A percentile compares a stretch with the other conserved stretches of the same genome.
Evolutionary conservation across 2,888 invertebrate species (phyloP).

Genomic region (Rhingia rostrata): DNA sequence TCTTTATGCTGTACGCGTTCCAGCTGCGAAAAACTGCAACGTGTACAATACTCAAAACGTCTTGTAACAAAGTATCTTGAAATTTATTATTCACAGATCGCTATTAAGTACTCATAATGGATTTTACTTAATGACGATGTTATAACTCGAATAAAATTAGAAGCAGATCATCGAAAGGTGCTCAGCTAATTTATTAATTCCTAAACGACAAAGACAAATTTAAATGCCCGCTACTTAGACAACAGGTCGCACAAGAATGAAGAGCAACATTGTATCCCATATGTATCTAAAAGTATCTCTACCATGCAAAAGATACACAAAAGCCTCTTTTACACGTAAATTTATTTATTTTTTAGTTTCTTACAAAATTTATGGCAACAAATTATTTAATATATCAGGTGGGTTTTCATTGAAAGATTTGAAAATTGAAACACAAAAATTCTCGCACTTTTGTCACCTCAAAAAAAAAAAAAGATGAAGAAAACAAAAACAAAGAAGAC

Average conservation of each 20-base stretch:
- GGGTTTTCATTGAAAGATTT: constrained; percentile 50
- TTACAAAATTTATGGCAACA: constrained; percentile 27
- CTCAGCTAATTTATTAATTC: constrained; percentile 46
- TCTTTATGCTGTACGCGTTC: constrained; percentile 23
- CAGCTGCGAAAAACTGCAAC: constrained; percentile 63
- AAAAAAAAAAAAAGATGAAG: background rate
- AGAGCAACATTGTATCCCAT: constrained; percentile 4
- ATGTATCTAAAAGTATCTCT: constrained; percentile 24
- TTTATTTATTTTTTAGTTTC: background rate
- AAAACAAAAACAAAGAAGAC: no score
- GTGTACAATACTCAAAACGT: constrained; percentile 6
- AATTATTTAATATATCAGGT: constrained; percentile 63
- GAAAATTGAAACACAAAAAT: constrained; percentile 12
- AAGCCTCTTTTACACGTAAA: constrained; percentile 7
- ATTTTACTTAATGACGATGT: constrained; percentile 4
- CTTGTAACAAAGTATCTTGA: constrained; percentile 42
- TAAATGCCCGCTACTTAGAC: constrained; percentile 39
- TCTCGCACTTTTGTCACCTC: constrained; percentile 46
- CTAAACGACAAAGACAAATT: constrained; percentile 54
- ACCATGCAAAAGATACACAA: constrained; percentile 15
- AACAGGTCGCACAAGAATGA: constrained; percentile 26
- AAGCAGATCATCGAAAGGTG: constrained; percentile 16
- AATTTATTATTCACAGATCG: constrained; percentile 54
- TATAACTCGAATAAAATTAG: background rate
- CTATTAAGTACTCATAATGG: constrained; percentile 44